A percentile compares a stretch with the other conserved stretches of the same genome.
Evolutionary conservation across 2,888 invertebrate species (phyloP).

Genomic region (Cantharis lateralis): DNA sequence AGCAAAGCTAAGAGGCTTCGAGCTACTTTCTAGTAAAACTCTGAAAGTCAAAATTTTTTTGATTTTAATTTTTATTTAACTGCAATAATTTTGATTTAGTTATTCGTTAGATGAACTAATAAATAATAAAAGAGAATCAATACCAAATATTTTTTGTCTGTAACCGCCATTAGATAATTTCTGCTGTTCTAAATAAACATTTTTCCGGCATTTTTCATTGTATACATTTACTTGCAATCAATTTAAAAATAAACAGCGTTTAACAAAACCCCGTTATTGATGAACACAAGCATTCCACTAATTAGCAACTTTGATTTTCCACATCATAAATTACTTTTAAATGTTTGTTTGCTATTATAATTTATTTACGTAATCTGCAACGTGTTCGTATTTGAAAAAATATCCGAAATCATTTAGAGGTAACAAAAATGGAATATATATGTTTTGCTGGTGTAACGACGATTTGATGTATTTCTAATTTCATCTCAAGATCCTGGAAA

Average conservation of each 20-base stretch:
- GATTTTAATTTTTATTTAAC: too few species aligned
- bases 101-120: too few species aligned
- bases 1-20: too few species aligned
- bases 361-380: neutral
- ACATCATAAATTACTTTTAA: neutral
- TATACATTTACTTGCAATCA: neutral
- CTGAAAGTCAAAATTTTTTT: too few species aligned
- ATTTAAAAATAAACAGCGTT: neutral
- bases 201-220: neutral
- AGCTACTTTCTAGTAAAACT: too few species aligned
- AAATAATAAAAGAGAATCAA: too few species aligned
- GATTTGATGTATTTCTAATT: neutral
- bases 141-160: too few species aligned
- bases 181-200: neutral
- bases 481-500: neutral
- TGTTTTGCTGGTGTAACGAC: neutral
- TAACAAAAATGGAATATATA: neutral
- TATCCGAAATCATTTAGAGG: neutral
- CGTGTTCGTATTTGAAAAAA: neutral
- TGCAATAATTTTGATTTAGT: too few species aligned
- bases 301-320: neutral
- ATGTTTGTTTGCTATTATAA: neutral
- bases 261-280: neutral
- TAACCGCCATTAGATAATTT: too few species aligned
- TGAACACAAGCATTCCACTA: neutral